These are phyloP conservation scores for Zaprionus tsacasi DNA, from an alignment of 1,140 invertebrate species.

Conservation along the genomic window DNA sequence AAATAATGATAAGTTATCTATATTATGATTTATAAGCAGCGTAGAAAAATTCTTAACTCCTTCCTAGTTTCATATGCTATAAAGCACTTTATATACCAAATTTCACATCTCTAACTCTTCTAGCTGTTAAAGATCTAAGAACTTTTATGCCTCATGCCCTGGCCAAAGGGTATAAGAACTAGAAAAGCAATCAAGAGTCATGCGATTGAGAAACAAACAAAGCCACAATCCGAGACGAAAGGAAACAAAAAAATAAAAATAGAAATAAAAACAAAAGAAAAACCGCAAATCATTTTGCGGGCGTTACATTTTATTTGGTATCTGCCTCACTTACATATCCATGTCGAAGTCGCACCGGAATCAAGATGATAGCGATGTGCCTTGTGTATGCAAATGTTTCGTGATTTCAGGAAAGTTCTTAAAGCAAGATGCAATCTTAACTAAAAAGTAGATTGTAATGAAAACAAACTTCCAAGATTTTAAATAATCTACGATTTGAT, in stretches of 20 bases:
- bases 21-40: neutral
- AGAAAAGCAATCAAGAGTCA: conserved; percentile 70
- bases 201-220: conserved; percentile 72
- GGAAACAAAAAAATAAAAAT: neutral
- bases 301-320: conserved; percentile 61
- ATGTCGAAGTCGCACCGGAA: conserved; percentile 16
- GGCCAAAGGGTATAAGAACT: conserved; percentile 17
- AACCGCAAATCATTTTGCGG: conserved; percentile 68
- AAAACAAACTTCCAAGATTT: too few species aligned
- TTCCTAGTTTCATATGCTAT: neutral
- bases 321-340: conserved; percentile 19
- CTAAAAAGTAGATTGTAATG: too few species aligned
- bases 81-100: neutral
- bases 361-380: neutral
- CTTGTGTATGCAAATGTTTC: neutral
- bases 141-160: neutral
- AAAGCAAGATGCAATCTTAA: too few species aligned
- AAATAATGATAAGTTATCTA: too few species aligned
- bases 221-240: conserved; percentile 34
- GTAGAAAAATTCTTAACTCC: neutral
- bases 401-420: too few species aligned
- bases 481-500: neutral
- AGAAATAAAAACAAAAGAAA: conserved; percentile 39
- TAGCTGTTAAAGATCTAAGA: neutral
- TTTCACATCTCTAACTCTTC: neutral